Conservation (phyloP, 2,888 invertebrate species). For the Cephus nigrinus region DNA sequence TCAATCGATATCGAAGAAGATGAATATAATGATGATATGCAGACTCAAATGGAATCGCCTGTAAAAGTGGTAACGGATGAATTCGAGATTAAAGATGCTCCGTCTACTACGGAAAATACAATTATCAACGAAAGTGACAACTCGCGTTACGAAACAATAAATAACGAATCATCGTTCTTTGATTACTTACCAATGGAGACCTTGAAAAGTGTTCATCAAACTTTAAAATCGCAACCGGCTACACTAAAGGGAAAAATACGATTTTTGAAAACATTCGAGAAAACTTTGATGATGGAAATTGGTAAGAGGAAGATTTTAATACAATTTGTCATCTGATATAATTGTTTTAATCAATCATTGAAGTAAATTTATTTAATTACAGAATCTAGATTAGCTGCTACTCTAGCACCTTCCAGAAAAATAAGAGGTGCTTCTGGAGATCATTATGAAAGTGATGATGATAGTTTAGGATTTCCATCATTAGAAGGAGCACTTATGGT, state of each 20-base stretch:
- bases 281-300: conserved; percentile 74
- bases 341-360: not conserved
- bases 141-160: not conserved
- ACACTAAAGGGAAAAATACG: conserved; percentile 68
- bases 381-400: conserved; percentile 49
- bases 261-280: conserved; percentile 71
- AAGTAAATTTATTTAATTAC: conserved; percentile 4
- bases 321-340: not conserved
- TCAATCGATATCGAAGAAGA: conserved; percentile 4
- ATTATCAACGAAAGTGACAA: not conserved
- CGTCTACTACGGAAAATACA: not conserved
- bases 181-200: conserved; percentile 56
- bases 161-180: conserved; percentile 25
- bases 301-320: conserved; percentile 66
- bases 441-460: conserved; percentile 66
- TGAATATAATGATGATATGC: not conserved
- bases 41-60: conserved; percentile 1
- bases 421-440: conserved; percentile 40
- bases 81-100: not conserved
- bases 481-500: conserved; percentile 85
- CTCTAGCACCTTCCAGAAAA: conserved; percentile 36
- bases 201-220: conserved; percentile 56
- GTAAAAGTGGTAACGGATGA: not conserved
- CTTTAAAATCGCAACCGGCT: conserved; percentile 50
- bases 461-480: conserved; percentile 81